Conservation (phyloP, 2,888 invertebrate genomes). For the Furcula furcula region DNA sequence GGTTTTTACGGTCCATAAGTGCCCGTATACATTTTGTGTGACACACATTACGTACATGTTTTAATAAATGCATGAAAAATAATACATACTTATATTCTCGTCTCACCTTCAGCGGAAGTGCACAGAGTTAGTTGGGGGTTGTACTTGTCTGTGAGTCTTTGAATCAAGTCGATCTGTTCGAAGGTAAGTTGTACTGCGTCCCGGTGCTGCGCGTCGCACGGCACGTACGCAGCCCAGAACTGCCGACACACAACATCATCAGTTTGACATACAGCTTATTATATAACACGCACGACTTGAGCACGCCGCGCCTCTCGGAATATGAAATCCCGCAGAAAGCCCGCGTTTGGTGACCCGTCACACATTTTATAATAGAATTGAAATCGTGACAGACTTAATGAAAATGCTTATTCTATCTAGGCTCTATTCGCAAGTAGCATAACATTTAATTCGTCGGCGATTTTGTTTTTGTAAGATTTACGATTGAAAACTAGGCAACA, state of each 20-base stretch:
- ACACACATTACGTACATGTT: no score
- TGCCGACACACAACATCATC: constrained; percentile 65
- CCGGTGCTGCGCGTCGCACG: constrained; percentile 90
- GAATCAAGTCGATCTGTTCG: constrained; percentile 93
- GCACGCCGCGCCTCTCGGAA: constrained; percentile 37
- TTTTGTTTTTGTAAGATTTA: no score
- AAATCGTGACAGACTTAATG: constrained; percentile 14
- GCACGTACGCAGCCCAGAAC: constrained; percentile 95
- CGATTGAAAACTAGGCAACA: no score
- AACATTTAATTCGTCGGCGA: no score
- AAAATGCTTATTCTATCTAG: no score
- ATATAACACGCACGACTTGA: constrained; percentile 59
- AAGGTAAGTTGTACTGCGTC: constrained; percentile 92
- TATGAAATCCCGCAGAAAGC: constrained; percentile 41
- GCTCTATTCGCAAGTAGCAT: no score
- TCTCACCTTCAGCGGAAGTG: constrained; percentile 90
- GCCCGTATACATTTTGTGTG: no score
- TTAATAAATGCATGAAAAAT: no score
- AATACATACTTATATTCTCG: no score
- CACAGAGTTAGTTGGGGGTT: constrained; percentile 89
- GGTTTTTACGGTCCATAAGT: no score
- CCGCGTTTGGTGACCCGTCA: constrained; percentile 40
- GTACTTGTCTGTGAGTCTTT: constrained; percentile 90
- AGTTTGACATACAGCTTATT: constrained; percentile 52
- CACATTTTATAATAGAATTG: constrained; percentile 35